These are phyloP conservation scores for Pseudopipra pipra DNA, from an alignment of 2,113 vertebrate genomes.

Conservation along the genomic window DNA sequence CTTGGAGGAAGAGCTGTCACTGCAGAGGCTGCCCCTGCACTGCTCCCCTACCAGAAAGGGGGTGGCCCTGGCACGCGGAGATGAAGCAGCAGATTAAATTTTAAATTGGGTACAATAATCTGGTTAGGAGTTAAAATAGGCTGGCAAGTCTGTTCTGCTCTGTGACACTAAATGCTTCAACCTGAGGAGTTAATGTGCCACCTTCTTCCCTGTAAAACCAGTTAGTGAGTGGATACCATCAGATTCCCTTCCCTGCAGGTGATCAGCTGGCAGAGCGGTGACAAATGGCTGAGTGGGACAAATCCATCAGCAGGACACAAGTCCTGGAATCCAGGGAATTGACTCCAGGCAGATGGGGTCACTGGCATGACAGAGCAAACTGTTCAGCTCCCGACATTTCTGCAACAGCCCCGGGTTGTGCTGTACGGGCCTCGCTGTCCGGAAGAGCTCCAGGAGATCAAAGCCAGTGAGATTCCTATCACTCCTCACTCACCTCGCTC, in stretches of 20 bases:
- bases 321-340: neutral
- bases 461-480: neutral
- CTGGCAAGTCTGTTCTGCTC: neutral
- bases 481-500: neutral
- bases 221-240: fast-evolving
- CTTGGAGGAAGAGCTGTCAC: neutral
- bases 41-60: neutral
- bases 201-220: neutral
- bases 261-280: neutral
- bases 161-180: neutral
- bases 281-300: fast-evolving
- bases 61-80: neutral
- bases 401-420: neutral
- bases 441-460: neutral
- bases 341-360: neutral
- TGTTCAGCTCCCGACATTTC: neutral
- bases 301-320: neutral
- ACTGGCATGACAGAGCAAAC: neutral
- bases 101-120: neutral
- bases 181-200: neutral
- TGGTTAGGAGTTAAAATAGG: neutral
- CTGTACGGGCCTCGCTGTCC: neutral
- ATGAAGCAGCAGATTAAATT: neutral
- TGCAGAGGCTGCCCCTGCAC: neutral
- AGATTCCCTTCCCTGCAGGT: neutral